Conservation (phyloP, 2,113 vertebrate species). For the Neolamprologus ventralis region DNA sequence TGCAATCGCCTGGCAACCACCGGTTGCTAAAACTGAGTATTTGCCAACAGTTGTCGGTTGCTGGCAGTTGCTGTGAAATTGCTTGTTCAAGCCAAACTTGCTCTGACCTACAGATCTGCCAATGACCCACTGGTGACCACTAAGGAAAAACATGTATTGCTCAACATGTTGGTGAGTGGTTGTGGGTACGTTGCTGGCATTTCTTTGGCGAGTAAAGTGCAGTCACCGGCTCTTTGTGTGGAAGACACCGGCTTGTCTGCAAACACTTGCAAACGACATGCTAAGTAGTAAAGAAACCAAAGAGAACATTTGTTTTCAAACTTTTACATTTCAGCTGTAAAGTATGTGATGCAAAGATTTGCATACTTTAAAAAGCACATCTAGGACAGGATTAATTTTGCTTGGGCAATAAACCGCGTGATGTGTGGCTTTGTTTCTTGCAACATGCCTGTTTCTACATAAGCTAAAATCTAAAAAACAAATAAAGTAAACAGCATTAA, state of each 20-base stretch:
- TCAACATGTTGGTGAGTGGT: not conserved
- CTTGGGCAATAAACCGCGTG: not conserved
- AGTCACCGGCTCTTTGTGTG: not conserved
- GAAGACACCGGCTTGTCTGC: not conserved
- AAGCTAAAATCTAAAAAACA: not conserved
- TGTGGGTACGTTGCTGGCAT: not conserved
- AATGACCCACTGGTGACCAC: not conserved
- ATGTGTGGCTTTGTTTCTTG: not conserved
- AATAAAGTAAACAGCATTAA: not conserved
- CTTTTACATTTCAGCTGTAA: rapidly evolving
- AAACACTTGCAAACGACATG: not conserved
- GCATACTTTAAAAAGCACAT: not conserved
- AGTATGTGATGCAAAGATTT: not conserved
- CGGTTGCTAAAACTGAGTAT: not conserved
- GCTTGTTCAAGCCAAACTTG: not conserved
- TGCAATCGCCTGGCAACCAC: not conserved
- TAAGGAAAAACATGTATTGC: not conserved
- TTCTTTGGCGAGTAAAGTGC: not conserved
- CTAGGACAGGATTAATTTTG: not conserved
- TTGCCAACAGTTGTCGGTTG: not conserved
- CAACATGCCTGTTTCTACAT: not conserved
- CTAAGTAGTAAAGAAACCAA: not conserved
- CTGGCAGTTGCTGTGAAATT: not conserved
- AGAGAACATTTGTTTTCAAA: not conserved
- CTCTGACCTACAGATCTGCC: not conserved